These are phyloP conservation scores for Decapterus maruadsi DNA, from an alignment of 2,797 vertebrate genomes.

Conservation along the genomic window DNA sequence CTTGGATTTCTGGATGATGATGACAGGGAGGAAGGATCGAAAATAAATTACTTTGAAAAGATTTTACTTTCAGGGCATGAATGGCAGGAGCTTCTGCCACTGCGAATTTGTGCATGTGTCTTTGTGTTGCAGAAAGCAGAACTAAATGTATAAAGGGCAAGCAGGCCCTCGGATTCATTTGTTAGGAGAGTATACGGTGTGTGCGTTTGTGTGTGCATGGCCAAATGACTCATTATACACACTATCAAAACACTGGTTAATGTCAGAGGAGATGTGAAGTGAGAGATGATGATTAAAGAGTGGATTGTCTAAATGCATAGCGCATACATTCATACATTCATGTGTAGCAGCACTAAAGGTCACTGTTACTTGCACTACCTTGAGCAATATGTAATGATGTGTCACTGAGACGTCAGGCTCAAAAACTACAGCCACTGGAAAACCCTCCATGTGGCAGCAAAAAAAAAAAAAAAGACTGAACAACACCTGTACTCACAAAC, in stretches of 20 bases:
- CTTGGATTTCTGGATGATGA: not conserved
- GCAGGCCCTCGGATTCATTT: not conserved
- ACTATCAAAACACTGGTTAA: constrained; percentile 29
- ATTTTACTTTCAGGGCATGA: not conserved
- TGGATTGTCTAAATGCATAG: constrained; percentile 2
- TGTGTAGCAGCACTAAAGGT: constrained; percentile 72
- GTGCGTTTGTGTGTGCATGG: not conserved
- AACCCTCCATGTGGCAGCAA: constrained; percentile 44
- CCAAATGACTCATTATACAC: constrained; percentile 12
- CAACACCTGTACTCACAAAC: constrained; percentile 32
- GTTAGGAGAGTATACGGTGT: constrained; percentile 3
- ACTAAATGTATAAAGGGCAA: constrained; percentile 21
- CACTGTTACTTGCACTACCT: constrained; percentile 65
- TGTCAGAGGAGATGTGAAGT: constrained; percentile 37
- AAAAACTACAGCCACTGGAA: constrained; percentile 57
- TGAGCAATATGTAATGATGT: constrained; percentile 76
- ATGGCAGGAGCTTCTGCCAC: not conserved
- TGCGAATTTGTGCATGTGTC: not conserved
- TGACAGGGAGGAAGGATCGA: not conserved
- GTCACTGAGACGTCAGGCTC: constrained; percentile 74
- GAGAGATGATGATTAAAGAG: constrained; percentile 45
- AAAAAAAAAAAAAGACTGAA: not conserved
- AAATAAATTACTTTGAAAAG: not conserved
- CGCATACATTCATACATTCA: constrained; percentile 18
- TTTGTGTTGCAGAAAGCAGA: not conserved